Conservation (phyloP, 2,797 vertebrate species). For the Neostethus bicornis region DNA sequence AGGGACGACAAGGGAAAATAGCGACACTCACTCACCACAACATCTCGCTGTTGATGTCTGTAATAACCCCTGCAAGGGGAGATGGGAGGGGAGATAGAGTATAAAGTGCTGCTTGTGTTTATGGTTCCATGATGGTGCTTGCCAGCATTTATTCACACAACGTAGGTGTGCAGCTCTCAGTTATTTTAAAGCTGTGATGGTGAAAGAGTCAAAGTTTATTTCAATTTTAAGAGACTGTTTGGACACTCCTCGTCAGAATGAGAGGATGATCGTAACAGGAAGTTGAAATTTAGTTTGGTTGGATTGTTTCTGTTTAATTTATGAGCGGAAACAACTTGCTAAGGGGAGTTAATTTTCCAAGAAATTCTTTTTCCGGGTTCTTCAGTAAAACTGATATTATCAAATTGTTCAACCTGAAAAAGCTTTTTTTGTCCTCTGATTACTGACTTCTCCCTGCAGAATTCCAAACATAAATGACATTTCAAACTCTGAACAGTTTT, state of each 20-base stretch:
- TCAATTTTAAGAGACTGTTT: neutral
- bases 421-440: neutral
- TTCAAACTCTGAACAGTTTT: neutral
- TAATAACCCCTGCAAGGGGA: constrained; percentile 40
- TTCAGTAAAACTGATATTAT: neutral
- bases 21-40: constrained; percentile 72
- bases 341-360: too few species aligned
- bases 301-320: neutral
- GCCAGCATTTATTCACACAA: constrained; percentile 10
- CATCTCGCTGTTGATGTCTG: constrained; percentile 57
- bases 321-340: neutral
- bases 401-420: neutral
- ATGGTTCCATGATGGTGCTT: neutral
- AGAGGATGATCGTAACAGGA: neutral
- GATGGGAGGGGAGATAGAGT: constrained; percentile 29
- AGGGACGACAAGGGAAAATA: constrained; percentile 61
- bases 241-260: neutral
- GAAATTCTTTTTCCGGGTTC: neutral
- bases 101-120: constrained; percentile 11
- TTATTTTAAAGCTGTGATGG: constrained; percentile 16
- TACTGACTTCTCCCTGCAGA: constrained; percentile 2
- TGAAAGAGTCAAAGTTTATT: neutral
- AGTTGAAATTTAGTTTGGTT: neutral
- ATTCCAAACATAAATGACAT: neutral
- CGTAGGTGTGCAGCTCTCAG: constrained; percentile 7